Conservation (phyloP, 1,140 invertebrate genomes). For the Drosophila teissieri region DNA sequence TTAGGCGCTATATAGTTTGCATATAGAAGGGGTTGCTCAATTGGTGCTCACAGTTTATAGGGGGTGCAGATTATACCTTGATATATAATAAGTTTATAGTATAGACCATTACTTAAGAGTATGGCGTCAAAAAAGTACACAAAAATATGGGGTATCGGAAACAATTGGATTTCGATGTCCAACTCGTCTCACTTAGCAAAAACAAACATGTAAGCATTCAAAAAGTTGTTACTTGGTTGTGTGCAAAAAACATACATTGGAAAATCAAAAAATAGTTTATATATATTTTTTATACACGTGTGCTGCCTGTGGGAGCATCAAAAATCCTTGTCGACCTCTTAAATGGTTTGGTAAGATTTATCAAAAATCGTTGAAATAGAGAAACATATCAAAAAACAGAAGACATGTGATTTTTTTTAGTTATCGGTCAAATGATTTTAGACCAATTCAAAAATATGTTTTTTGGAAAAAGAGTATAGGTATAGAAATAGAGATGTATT, state of each 20-base stretch:
- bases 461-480: slow-evolving; percentile 31
- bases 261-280: slow-evolving; percentile 23
- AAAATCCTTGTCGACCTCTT: slow-evolving; percentile 71
- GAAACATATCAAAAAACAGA: slow-evolving; percentile 76
- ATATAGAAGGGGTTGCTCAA: slow-evolving; percentile 59
- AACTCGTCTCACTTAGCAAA: slow-evolving; percentile 57
- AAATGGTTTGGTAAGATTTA: slow-evolving; percentile 45
- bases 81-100: slow-evolving; percentile 49
- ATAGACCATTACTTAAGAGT: slow-evolving; percentile 61
- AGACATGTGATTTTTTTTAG: slow-evolving; percentile 61
- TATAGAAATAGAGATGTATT: slow-evolving; percentile 40
- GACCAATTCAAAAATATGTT: slow-evolving; percentile 47
- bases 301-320: slow-evolving; percentile 36
- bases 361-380: slow-evolving; percentile 66
- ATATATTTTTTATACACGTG: slow-evolving; percentile 46
- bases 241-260: slow-evolving; percentile 67
- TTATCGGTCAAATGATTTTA: slow-evolving; percentile 50
- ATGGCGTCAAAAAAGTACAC: slow-evolving; percentile 62
- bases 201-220: slow-evolving; percentile 82
- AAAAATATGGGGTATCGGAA: slow-evolving; percentile 52
- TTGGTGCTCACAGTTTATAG: slow-evolving; percentile 68
- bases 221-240: slow-evolving; percentile 60
- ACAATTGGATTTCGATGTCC: slow-evolving; percentile 16
- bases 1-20: slow-evolving; percentile 62
- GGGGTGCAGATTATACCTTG: slow-evolving; percentile 72